Evolutionary conservation across 2,113 vertebrate species (phyloP), one percentile per base, ranked within the genome.

Genomic region (Chauna torquata): DNA sequence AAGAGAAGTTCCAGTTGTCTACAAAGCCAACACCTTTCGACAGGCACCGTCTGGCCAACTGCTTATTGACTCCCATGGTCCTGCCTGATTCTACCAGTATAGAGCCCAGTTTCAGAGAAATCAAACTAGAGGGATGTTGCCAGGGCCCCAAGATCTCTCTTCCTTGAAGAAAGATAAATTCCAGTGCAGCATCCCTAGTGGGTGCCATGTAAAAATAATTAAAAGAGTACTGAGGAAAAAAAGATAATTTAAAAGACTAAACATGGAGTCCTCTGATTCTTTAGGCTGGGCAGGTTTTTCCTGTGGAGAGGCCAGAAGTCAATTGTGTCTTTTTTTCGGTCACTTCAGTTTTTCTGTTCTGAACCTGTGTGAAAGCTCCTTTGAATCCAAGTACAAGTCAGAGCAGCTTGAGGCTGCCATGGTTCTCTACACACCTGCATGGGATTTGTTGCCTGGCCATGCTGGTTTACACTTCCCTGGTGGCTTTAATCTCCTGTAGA

Each of bases 11-110:
- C 91, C 95, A 85, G 89, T 97, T 97, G 95, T 95, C 97, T 96
- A 76, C 91, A 92, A 97, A 98, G 97, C 94, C 95, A 97, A 82
- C 97, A 97, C 97, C 97, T 98, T 97, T 96, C 96, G 97, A 98
- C 96, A 97, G 94, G 91, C 85, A 86, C 98, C 98, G 97, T 98
- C 97, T 98, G 98, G 97, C 84, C 93, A 91, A 49, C 92, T 92
- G 47, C 82, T 97, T 97, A 93, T 97, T 97, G 97, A 88, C 83
- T 98, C 96, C 96, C 93, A 25, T 62, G 61, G 83, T 75, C 86
- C 58, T 72, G 75, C 92, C 89, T 19, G 19, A 77, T 75, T 62
- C 77, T 76, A 11, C 45, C 28, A 19, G 74, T 58, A 82, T 66
- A 87, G 96, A 90, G 69, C 59, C 88, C 77, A 45, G 70, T 38